Base-by-base conservation (phyloP, 2,113 vertebrate genomes). In the Nothobranchius kuhntae region DNA sequence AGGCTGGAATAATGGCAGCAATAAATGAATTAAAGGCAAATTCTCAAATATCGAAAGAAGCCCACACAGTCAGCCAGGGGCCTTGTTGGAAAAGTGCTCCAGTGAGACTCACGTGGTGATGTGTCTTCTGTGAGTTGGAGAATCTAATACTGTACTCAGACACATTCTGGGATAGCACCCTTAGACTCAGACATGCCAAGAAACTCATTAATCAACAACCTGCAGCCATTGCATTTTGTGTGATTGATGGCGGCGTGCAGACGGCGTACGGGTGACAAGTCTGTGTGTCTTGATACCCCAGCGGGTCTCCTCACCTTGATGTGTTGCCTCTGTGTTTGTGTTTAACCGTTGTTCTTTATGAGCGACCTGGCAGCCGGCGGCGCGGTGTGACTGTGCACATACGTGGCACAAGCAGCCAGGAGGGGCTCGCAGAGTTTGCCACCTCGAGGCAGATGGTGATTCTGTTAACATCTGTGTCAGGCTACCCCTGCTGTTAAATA, bases 151-250 rank as follows among this genome's bases (percentile, higher is more conserved):
- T 68, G 51, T 70, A 66, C 17, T 51, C 21, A n/a, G 45, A n/a
- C 7, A 38, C 50, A 26, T 71, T 79, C 26, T 53, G 72, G 21
- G 38, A 77, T 53, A 45, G 51, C 57, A 81, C 59, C 71, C 70
- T 13, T 58, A 78, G 75, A 68, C 77, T 82, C 47, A 38, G 73
- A 14, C 24, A 30, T 60, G 71, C 48, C 58, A 81, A 75, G 65
- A 70, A 82, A 68, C 68, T 84, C 87, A 89, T 88, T 85, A 90
- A 90, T 91, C 87, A 91, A 73, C 52, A 47, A 65, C 67, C 72
- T 80, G 63, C 75, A 81, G 78, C 57, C 70, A 6, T 13, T 56
- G 47, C n/a, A n/a, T 72, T 68, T 61, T 51, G 38, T 62, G 45
- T 70, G 83, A 86, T 78, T 58, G 71, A 82, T 65, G 65, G 21